Evolutionary conservation across 2,113 vertebrate genomes (phyloP).

Genomic region (Phainopepla nitens): DNA sequence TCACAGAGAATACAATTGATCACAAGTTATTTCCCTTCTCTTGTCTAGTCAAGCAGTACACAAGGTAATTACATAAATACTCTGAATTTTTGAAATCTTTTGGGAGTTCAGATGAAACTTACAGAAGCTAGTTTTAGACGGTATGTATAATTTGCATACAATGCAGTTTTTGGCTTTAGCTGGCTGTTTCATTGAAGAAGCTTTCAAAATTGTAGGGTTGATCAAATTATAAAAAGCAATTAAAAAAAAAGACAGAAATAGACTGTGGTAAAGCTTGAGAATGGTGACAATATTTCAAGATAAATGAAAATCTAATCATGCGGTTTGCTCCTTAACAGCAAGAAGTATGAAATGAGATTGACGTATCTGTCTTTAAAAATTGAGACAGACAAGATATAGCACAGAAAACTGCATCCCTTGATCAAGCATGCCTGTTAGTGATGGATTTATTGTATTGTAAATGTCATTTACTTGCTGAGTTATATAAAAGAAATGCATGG

Average conservation of each 20-base stretch:
- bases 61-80: background rate
- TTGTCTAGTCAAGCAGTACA: background rate
- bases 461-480: background rate
- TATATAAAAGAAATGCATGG: background rate
- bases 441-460: background rate
- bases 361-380: background rate
- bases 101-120: background rate
- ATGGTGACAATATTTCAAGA: background rate
- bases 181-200: background rate
- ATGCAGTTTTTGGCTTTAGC: background rate
- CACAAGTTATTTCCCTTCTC: background rate
- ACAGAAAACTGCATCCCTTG: background rate
- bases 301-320: conserved; percentile 9
- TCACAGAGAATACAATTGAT: rapidly evolving
- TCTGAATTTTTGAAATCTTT: background rate
- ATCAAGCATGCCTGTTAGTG: background rate
- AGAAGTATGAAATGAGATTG: background rate
- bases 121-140: background rate
- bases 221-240: background rate
- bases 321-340: background rate
- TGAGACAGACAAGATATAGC: background rate
- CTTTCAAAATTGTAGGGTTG: background rate
- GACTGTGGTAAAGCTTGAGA: background rate
- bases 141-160: background rate
- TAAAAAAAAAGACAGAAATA: background rate